A percentile compares a stretch with the other conserved stretches of the same genome.
Conservation (phyloP, 2,113 vertebrate species). For the Petroica traversi region DNA sequence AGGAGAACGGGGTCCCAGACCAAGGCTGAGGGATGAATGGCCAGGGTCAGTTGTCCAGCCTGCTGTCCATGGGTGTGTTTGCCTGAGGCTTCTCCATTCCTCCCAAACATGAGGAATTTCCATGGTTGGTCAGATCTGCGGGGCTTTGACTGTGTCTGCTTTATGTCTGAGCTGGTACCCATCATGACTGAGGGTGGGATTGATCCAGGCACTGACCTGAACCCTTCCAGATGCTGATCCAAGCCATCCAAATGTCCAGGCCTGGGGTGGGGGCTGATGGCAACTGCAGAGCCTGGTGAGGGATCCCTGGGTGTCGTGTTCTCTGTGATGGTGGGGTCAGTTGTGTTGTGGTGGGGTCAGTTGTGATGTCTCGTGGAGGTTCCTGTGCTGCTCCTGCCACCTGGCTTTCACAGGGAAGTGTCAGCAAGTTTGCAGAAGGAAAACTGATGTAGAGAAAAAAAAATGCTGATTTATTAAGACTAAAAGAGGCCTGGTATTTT, state of each 20-base stretch:
- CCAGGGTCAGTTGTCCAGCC: not conserved
- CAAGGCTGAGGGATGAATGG: not conserved
- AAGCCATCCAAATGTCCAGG: not conserved
- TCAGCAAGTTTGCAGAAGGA: not conserved
- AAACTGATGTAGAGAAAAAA: not conserved
- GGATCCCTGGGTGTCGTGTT: not conserved
- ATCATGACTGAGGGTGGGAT: not conserved
- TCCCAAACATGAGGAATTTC: not conserved
- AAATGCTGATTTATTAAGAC: not conserved
- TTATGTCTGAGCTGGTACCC: not conserved
- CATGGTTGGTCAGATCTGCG: fast-evolving
- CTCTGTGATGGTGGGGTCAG: fast-evolving
- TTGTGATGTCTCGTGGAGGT: not conserved
- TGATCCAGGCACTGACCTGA: not conserved
- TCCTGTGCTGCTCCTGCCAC: not conserved
- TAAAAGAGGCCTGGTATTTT: not conserved
- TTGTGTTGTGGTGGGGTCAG: fast-evolving
- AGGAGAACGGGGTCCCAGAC: not conserved
- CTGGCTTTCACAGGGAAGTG: not conserved
- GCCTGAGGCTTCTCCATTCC: not conserved
- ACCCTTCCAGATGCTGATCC: not conserved
- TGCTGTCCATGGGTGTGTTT: not conserved
- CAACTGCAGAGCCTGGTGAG: not conserved
- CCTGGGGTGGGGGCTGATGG: not conserved
- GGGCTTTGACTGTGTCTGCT: not conserved